Conservation (phyloP, 1,140 invertebrate genomes). For the Pogonomyrmex californicus region DNA sequence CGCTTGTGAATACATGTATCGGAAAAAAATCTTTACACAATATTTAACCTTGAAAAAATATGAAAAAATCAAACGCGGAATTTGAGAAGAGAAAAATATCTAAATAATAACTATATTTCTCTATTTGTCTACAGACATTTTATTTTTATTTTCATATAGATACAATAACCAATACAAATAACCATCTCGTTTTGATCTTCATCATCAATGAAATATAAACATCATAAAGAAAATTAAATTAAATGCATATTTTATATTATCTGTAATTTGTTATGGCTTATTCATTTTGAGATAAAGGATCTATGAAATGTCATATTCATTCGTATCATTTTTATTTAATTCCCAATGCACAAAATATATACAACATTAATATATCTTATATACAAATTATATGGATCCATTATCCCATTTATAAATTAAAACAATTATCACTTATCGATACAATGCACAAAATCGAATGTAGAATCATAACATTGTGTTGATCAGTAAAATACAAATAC, state of each 20-base stretch:
- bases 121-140: too few relatives aligned
- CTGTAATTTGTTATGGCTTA: neutral
- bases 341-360: neutral
- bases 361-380: neutral
- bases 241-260: neutral
- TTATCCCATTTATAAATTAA: neutral
- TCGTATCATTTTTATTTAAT: neutral
- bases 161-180: neutral
- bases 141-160: neutral
- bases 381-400: neutral
- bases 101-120: neutral
- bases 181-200: neutral
- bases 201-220: neutral
- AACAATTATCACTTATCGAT: neutral
- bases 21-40: neutral
- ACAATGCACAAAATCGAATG: neutral
- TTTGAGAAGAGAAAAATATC: neutral
- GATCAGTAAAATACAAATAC: neutral
- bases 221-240: neutral
- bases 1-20: neutral
- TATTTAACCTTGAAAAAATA: neutral
- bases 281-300: neutral
- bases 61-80: neutral
- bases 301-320: neutral
- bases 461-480: neutral